Evolutionary conservation across 2,888 invertebrate species (phyloP), one percentile per base, ranked within the genome.

Genomic region (Coremacera marginata): DNA sequence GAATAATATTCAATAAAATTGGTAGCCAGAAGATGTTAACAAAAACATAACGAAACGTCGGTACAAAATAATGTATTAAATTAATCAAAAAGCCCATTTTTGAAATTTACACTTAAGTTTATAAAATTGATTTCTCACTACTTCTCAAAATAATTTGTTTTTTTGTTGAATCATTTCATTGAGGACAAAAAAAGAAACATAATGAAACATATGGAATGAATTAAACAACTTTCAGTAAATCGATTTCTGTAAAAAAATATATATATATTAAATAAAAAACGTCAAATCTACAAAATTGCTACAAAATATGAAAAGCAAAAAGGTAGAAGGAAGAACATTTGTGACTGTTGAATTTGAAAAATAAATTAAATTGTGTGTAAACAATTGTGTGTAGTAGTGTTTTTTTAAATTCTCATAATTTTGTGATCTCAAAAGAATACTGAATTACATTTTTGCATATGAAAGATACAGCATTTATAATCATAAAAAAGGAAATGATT

Each of bases 391-490:
- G 31, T 22, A 19, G 27, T 60, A 5, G 55, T 22, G 22, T n/a
- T 14, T 37, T 57, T 8, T 51, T n/a, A 22, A 25, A 14, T 67
- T 37, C 14, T 44, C 67, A 16, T 68, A 27, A 51, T 51, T 68
- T 55, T 34, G 44, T 72, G 63, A 74, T 25, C 55, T 62, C 44
- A 27, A 74, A 73, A 68, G 71, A 52, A 34, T 49, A 76, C 67
- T 60, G 57, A 60, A 60, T 75, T 78, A 79, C 73, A 70, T 70
- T 67, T 78, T 68, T 78, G 49, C 71, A 63, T 75, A 80, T 81
- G 80, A 79, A 79, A 80, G 68, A 77, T 83, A 83, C 27, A 65
- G 19, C n/a, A 75, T 65, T 77, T 76, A 16, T 72, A 70, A 62
- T 76, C 73, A 63, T 52, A 51, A 75, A 49, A 63, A 52, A 73